Evolutionary conservation across 2,113 vertebrate species (phyloP), one percentile per base, ranked within the genome.

Genomic region (Shinisaurus crocodilurus): DNA sequence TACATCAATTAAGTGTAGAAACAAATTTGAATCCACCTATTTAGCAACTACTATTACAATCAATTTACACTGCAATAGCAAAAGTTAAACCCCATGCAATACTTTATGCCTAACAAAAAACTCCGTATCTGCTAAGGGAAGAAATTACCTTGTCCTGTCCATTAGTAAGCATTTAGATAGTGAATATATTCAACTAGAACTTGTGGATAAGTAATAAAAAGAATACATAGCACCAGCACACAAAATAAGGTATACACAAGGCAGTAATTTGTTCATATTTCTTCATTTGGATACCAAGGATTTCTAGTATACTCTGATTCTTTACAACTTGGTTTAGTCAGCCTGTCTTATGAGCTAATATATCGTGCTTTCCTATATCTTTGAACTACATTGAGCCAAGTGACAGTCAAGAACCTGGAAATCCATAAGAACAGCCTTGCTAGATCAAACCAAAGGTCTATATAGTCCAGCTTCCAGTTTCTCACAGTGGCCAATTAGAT

Each of bases 11-110:
- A 94, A 92, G 86, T 29, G 63, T 72, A 63, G 65, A 60, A 94
- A 91, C 32, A 74, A 27, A 54, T 93, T 60, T 32, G 85, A 9
- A 91, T 65, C 88, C 9, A n/a, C 12, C 27, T 65, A 86, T 69
- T 92, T 50, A 89, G 15, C n/a, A 93, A 92, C 79, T 89, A 86
- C 27, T 76, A 92, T 54, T 43, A 92, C 89, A 93, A 88, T 74
- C 85, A 67, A 90, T 86, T 90, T 90, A 72, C 40, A 70, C 27
- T 6, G 63, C n/a, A 90, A 8, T 23, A 85, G 16, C 81, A 63
- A 86, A 50, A 88, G 74, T 3, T 29, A 76, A 80, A 60, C 1
- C 84, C 15, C 15, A 43, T n/a, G 69, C 0, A 67, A 45, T 54
- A 89, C 83, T 16, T 2, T 0, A 43, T 77, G 2, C n/a, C 48